Evolutionary conservation across 2,888 invertebrate genomes (phyloP).

Genomic region (Mythimna ferrago): DNA sequence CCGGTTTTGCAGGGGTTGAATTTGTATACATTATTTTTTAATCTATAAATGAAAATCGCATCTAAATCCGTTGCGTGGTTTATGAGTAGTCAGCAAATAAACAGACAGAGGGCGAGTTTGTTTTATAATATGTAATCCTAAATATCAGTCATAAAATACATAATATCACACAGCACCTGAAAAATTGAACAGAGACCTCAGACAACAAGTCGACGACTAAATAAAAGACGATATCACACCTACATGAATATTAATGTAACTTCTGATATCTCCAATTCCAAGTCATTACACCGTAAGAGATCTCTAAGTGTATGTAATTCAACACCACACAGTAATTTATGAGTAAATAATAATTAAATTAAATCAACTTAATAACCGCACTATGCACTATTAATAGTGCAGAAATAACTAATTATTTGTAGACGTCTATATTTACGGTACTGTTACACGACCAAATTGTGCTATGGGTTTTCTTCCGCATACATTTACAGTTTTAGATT

Average conservation of each 20-base stretch:
- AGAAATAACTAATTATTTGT: constrained; percentile 66
- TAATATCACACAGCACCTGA: neutral
- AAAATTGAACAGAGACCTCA: constrained; percentile 13
- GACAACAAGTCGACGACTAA: constrained; percentile 5
- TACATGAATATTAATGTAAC: constrained; percentile 48
- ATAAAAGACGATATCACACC: constrained; percentile 17
- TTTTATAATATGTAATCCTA: no score
- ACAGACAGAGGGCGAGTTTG: neutral
- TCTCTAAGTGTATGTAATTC: constrained; percentile 47
- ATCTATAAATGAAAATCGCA: no score
- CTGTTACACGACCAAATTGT: constrained; percentile 57
- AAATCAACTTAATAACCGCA: constrained; percentile 55
- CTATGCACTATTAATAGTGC: constrained; percentile 60
- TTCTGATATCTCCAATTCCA: constrained; percentile 36
- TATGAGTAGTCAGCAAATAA: neutral
- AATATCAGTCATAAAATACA: neutral
- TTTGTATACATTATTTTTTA: no score
- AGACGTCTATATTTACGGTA: constrained; percentile 62
- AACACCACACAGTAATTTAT: constrained; percentile 39
- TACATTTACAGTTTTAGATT: constrained; percentile 50
- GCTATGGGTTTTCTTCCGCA: constrained; percentile 58
- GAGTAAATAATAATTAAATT: constrained; percentile 55
- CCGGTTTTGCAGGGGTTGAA: no score
- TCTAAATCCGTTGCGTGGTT: no score
- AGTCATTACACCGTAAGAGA: constrained; percentile 45